Evolutionary conservation across 2,797 vertebrate species (phyloP).

Genomic region (Oryzias dopingdopingensis): DNA sequence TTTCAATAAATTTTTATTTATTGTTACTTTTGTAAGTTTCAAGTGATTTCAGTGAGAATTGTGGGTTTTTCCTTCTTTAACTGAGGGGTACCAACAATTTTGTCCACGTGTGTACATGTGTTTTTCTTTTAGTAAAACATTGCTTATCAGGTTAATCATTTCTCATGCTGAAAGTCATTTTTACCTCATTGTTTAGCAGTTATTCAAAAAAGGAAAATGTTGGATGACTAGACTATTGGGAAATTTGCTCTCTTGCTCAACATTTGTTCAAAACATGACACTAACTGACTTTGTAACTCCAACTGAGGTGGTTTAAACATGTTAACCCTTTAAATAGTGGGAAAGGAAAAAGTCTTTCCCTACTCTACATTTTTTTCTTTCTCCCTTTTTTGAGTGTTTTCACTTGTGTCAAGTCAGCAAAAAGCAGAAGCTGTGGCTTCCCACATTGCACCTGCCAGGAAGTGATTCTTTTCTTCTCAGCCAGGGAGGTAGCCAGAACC

Average conservation of each 20-base stretch:
- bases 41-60: too few species aligned
- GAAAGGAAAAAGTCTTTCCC: constrained; percentile 37
- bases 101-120: too few species aligned
- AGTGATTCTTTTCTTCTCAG: constrained; percentile 74
- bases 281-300: constrained; percentile 81
- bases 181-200: constrained; percentile 79
- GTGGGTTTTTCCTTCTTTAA: too few species aligned
- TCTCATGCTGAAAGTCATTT: constrained; percentile 66
- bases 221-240: constrained; percentile 81
- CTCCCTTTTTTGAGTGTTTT: constrained; percentile 29
- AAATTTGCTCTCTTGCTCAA: constrained; percentile 77
- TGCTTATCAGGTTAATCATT: constrained; percentile 57
- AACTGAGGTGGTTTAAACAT: constrained; percentile 84
- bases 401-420: constrained; percentile 55
- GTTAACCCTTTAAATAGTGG: constrained; percentile 39
- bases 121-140: constrained; percentile 54
- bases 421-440: constrained; percentile 66
- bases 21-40: too few species aligned
- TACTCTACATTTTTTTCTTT: constrained; percentile 2
- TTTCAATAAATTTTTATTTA: too few species aligned
- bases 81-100: too few species aligned
- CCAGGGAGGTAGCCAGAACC: constrained; percentile 63
- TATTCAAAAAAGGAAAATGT: constrained; percentile 80
- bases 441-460: constrained; percentile 78
- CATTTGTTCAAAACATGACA: constrained; percentile 94